A percentile compares a stretch with the other conserved stretches of the same genome.
These are phyloP conservation scores for Amyelois transitella DNA, from an alignment of 1,140 invertebrate species.

Conservation along the genomic window DNA sequence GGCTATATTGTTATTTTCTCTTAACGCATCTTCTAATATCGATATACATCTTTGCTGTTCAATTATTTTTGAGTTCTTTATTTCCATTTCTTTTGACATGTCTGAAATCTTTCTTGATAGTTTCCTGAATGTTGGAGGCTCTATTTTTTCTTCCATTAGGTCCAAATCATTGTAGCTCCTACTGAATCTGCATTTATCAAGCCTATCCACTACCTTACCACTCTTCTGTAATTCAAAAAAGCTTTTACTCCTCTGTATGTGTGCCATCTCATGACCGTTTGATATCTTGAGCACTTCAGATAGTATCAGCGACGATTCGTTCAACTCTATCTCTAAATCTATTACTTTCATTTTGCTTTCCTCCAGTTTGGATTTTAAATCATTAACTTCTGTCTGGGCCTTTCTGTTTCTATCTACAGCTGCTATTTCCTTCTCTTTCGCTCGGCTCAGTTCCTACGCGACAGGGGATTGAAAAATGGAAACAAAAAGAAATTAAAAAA, in stretches of 20 bases:
- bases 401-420: conserved; percentile 48
- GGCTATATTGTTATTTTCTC: conserved; percentile 74
- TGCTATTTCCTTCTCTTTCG: conserved; percentile 52
- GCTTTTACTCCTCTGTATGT: conserved; percentile 60
- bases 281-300: conserved; percentile 64
- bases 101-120: conserved; percentile 60
- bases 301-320: conserved; percentile 63
- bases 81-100: conserved; percentile 66
- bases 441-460: conserved; percentile 52
- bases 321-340: conserved; percentile 67
- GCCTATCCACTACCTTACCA: conserved; percentile 68
- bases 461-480: conserved; percentile 41
- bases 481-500: conserved; percentile 49
- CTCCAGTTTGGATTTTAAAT: conserved; percentile 54
- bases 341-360: conserved; percentile 60
- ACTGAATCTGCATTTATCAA: conserved; percentile 57
- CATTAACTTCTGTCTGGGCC: conserved; percentile 48
- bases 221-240: conserved; percentile 67
- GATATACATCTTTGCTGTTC: conserved; percentile 75
- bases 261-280: conserved; percentile 46
- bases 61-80: conserved; percentile 73
- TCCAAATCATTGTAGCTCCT: conserved; percentile 56
- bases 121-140: conserved; percentile 32
- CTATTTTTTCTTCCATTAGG: conserved; percentile 26
- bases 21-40: conserved; percentile 73